A percentile compares a stretch with the other conserved stretches of the same genome.
Evolutionary conservation across 1,140 invertebrate species (phyloP).

Genomic region (Palaemon carinicauda): DNA sequence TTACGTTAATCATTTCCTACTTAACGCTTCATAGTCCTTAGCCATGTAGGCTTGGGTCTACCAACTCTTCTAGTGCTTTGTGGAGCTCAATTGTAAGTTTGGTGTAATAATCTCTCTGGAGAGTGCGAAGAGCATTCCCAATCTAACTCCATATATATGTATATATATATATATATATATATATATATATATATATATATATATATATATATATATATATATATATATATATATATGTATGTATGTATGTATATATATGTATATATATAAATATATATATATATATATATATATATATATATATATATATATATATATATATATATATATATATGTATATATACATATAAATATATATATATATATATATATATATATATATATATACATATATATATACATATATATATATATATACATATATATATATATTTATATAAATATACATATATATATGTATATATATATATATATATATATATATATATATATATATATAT

Average conservation of each 20-base stretch:
- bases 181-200: background rate
- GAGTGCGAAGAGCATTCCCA: no score
- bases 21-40: no score
- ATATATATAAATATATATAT: constrained; percentile 4
- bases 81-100: no score
- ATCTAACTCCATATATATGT: background rate
- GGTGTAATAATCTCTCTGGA: no score
- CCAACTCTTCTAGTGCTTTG: no score
- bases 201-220: constrained; percentile 3
- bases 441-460: no score
- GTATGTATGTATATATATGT: background rate
- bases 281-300: constrained; percentile 9
- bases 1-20: no score
- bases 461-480: background rate
- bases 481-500: constrained; percentile 4
- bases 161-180: background rate
- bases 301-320: background rate
- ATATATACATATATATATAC: background rate
- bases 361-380: background rate
- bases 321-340: background rate
- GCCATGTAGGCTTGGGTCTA: no score
- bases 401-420: background rate
- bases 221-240: constrained; percentile 9
- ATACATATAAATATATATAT: background rate
- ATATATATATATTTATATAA: background rate